Evolutionary conservation across 2,113 vertebrate genomes (phyloP).

Genomic region (Sorex araneus): DNA sequence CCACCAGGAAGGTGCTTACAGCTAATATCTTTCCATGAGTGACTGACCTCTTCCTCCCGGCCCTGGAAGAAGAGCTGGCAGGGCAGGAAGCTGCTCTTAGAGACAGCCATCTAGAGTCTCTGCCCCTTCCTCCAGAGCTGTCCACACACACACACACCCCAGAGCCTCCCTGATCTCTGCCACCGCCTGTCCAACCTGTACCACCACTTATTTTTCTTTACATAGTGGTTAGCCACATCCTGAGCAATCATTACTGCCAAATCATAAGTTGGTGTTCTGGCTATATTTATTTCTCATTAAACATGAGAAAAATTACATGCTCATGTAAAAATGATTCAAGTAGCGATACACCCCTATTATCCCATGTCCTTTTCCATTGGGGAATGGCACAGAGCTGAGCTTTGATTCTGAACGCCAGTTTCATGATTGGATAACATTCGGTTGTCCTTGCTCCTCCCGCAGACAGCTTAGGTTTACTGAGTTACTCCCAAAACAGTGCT

Average conservation of each 20-base stretch:
- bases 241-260: conserved; percentile 51
- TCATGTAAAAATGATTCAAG: conserved; percentile 19
- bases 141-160: neutral
- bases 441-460: too few species aligned
- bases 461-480: too few species aligned
- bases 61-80: conserved; percentile 8
- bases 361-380: neutral
- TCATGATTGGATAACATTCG: neutral
- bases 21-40: neutral
- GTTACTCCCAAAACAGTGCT: too few species aligned
- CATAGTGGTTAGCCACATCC: conserved; percentile 45
- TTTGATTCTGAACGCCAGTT: neutral
- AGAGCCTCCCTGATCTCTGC: neutral
- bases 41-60: neutral
- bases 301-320: neutral
- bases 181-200: conserved; percentile 34
- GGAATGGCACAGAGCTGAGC: neutral
- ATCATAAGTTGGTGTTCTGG: conserved; percentile 12
- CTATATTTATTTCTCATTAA: conserved; percentile 29
- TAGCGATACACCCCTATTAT: neutral
- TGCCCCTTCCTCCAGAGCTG: neutral
- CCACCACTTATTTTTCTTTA: conserved; percentile 57
- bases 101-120: neutral
- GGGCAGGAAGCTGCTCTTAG: neutral
- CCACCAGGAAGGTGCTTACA: neutral